Percentiles rank a stretch among this genome's conserved stretches.
These are phyloP conservation scores for Phymanthus crucifer DNA, from an alignment of 92 coral and sea anemone species.

Conservation along the genomic window DNA sequence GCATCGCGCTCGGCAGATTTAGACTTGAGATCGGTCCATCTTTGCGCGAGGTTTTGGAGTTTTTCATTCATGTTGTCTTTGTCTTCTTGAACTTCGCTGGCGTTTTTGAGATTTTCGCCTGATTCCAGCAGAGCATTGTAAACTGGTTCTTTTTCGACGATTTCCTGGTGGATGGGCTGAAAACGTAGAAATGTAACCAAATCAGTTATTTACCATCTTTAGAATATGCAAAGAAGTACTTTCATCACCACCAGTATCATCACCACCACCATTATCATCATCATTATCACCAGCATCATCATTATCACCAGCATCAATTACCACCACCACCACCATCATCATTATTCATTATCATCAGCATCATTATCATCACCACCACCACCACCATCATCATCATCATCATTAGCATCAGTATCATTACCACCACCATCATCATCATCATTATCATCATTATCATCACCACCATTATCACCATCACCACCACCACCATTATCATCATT, in stretches of 20 bases:
- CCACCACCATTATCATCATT: not conserved
- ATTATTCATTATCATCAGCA: not conserved
- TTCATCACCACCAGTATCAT: not conserved
- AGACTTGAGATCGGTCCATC: slow-evolving; percentile 84
- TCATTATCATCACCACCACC: not conserved
- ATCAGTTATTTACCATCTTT: not conserved
- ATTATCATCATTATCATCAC: not conserved
- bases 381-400: not conserved
- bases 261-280: not conserved
- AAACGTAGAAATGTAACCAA: not conserved
- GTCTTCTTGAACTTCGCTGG: slow-evolving; percentile 69
- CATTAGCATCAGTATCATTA: not conserved
- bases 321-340: not conserved
- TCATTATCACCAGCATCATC: not conserved
- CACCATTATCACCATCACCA: not conserved
- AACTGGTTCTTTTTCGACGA: slow-evolving; percentile 65
- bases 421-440: not conserved
- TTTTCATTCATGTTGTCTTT: slow-evolving; percentile 78
- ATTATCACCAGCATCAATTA: not conserved
- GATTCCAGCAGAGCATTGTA: slow-evolving; percentile 64
- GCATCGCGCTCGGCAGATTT: slow-evolving; percentile 64
- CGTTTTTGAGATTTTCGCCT: slow-evolving; percentile 65
- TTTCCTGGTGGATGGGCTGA: slow-evolving; percentile 82
- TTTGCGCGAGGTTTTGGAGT: slow-evolving; percentile 62
- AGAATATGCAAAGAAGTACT: not conserved